Percentiles rank a stretch among this genome's conserved stretches.
These are phyloP conservation scores for Synergus itoensis DNA, from an alignment of 2,888 invertebrate genomes.

Conservation along the genomic window DNA sequence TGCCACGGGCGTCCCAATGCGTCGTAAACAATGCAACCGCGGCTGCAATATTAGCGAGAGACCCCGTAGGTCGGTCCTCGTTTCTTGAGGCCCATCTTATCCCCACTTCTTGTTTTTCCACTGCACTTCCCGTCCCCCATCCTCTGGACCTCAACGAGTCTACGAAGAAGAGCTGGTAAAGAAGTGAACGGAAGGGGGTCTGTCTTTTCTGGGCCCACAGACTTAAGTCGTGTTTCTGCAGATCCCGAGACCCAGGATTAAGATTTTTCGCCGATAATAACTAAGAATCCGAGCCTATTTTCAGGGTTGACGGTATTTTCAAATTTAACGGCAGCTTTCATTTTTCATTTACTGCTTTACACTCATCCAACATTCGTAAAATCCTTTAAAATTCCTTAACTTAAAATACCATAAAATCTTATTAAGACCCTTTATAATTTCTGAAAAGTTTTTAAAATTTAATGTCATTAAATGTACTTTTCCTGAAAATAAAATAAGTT, in stretches of 20 bases:
- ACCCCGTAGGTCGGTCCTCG: constrained; percentile 42
- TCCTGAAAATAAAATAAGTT: too few relatives aligned
- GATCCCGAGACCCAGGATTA: background rate
- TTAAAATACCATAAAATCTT: too few relatives aligned
- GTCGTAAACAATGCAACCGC: constrained; percentile 69
- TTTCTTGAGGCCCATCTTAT: constrained; percentile 49
- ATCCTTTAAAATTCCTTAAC: too few relatives aligned
- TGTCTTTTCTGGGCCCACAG: constrained; percentile 15
- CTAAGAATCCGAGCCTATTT: background rate
- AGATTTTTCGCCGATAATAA: constrained; percentile 10
- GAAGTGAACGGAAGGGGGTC: constrained; percentile 14
- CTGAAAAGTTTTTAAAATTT: too few relatives aligned
- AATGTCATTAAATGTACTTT: too few relatives aligned
- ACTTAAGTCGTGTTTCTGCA: constrained; percentile 10
- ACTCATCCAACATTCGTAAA: too few relatives aligned
- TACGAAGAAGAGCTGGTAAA: constrained; percentile 17
- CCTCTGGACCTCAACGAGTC: background rate
- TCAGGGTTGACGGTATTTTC: background rate
- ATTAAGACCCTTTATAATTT: too few relatives aligned
- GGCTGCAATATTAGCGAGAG: constrained; percentile 49
- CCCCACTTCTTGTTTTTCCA: constrained; percentile 46
- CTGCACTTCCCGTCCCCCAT: constrained; percentile 36
- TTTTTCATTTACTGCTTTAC: too few relatives aligned
- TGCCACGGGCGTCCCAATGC: constrained; percentile 57
- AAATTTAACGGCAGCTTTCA: background rate